Percentiles rank a stretch among this genome's conserved stretches.
Evolutionary conservation across 2,113 vertebrate species (phyloP).

Genomic region (Carollia perspicillata): DNA sequence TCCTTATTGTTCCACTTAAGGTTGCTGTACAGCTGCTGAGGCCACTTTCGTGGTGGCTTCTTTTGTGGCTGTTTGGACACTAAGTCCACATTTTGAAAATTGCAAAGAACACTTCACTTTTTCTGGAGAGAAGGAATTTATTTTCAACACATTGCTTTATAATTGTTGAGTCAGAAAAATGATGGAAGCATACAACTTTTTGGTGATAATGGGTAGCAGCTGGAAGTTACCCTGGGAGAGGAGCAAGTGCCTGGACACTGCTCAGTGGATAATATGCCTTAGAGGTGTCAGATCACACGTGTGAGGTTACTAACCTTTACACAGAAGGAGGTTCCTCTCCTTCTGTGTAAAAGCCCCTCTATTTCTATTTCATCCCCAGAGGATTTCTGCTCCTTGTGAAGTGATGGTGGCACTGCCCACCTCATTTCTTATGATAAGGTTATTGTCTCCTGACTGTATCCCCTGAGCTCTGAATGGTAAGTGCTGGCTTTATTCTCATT

Average conservation of each 20-base stretch:
- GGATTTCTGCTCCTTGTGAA: slow-evolving; percentile 50
- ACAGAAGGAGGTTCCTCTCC: slow-evolving; percentile 58
- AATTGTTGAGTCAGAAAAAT: slow-evolving; percentile 11
- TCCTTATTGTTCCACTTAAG: not conserved
- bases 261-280: slow-evolving; percentile 70
- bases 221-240: slow-evolving; percentile 56
- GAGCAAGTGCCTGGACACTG: slow-evolving; percentile 53
- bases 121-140: not conserved
- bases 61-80: accelerated
- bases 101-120: not conserved
- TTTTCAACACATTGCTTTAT: not conserved
- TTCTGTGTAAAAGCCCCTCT: slow-evolving; percentile 57
- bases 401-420: not conserved
- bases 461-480: not conserved
- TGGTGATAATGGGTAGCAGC: slow-evolving; percentile 62
- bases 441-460: not conserved
- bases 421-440: not conserved
- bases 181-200: not conserved
- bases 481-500: not conserved
- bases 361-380: slow-evolving; percentile 59
- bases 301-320: slow-evolving; percentile 63
- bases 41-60: not conserved
- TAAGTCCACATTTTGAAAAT: not conserved
- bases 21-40: not conserved
- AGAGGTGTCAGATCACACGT: slow-evolving; percentile 64